Evolutionary conservation across 2,113 vertebrate species (phyloP).

Genomic region (Camelus dromedarius): DNA sequence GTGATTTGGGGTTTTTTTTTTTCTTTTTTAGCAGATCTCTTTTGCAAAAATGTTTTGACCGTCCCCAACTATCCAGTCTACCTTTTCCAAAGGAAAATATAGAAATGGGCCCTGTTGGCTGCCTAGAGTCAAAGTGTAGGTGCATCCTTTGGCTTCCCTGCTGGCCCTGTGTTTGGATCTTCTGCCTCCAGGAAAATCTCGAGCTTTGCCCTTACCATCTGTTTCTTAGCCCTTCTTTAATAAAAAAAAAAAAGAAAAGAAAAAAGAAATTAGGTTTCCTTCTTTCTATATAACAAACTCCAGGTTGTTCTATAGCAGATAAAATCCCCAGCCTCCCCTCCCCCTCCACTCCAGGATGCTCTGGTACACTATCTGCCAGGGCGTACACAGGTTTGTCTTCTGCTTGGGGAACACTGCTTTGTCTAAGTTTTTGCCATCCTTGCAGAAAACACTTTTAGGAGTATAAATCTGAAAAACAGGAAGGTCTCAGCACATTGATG

Average conservation of each 20-base stretch:
- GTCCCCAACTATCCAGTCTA: not conserved
- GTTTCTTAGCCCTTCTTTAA: not conserved
- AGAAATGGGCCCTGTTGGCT: not conserved
- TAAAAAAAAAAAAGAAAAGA: not conserved
- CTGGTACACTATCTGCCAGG: not conserved
- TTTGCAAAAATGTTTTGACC: conserved; percentile 29
- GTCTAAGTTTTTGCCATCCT: conserved; percentile 13
- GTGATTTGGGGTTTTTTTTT: not conserved
- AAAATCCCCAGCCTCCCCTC: not conserved
- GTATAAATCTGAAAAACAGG: conserved; percentile 47
- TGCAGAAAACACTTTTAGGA: conserved; percentile 29
- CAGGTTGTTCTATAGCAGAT: not conserved
- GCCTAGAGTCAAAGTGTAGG: not conserved
- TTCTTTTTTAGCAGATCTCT: not conserved
- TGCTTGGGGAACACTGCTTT: not conserved
- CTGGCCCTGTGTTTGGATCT: not conserved
- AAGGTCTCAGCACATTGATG: conserved; percentile 27
- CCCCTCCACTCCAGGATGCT: too few relatives aligned
- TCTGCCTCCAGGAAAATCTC: not conserved
- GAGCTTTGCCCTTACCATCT: not conserved
- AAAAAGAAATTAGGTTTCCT: not conserved
- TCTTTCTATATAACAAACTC: not conserved
- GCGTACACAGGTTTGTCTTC: not conserved
- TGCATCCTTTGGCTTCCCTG: not conserved
- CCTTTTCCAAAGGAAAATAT: not conserved